Evolutionary conservation across 2,113 vertebrate genomes (phyloP), one percentile per base, ranked within the genome.

Genomic region (Odontophorus gujanensis): DNA sequence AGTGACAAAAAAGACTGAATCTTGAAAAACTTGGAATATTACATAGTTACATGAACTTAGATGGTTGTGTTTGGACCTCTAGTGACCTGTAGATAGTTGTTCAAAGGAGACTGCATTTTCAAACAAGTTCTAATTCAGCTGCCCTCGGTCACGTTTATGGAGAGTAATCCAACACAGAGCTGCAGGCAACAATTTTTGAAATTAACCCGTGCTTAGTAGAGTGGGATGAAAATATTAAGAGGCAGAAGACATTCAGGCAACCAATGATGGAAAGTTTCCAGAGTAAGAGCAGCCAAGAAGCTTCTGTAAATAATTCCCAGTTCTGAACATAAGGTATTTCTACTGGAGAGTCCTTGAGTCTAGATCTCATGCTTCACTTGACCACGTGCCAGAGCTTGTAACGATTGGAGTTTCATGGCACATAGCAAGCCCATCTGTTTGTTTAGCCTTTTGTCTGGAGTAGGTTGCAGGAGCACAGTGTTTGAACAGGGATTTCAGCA

Each of bases 401-500:
- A 28, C 30, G 61, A 88, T 3, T 83, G 82, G 87, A 95, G 76
- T 89, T 96, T 72, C 76, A 91, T 93, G 96, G 87, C 93, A 91
- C 73, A 61, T 85, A 80, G 15, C 85, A 75, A 79, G 79, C 68
- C 96, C 96, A 97, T 96, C 93, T 97, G 94, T 72, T 95, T 81
- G 36, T 85, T 97, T 93, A 95, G 96, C 94, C 93, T 95, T 95
- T 96, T 97, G 94, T 87, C 91, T 91, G 93, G 93, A 97, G 89
- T 87, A 90, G 94, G 87, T 8, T 75, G 91, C 77, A 74, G 73
- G 61, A 58, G 72, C 2, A 1, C 65, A 75, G 78, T 13, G 17
- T 89, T 94, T 81, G 85, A 87, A 92, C n/a, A n/a, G 45, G 1
- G 65, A 43, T 17, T 28, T 69, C 82, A 65, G 72, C 61, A 90